These are phyloP conservation scores for Lepidocyrtoides sp. DNA, from an alignment of 2,888 invertebrate species.

Conservation along the genomic window DNA sequence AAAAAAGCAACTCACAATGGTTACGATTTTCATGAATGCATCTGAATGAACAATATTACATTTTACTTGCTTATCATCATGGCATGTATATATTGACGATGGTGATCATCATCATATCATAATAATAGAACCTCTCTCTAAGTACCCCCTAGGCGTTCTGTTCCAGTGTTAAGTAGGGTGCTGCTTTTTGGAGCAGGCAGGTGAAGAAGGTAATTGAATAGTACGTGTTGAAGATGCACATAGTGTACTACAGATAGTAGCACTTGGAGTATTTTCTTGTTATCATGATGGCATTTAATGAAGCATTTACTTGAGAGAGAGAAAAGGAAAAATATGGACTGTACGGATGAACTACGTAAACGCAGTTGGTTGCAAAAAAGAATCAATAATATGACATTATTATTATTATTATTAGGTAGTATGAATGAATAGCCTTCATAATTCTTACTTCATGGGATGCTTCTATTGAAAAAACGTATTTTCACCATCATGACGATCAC, in stretches of 20 bases:
- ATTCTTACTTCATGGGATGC: constrained; percentile 9
- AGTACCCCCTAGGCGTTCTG: background rate
- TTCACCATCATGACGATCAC: constrained; percentile 10
- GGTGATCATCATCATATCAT: background rate
- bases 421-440: constrained; percentile 44
- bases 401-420: too few relatives aligned
- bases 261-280: background rate
- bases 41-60: too few relatives aligned
- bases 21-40: too few relatives aligned
- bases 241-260: background rate
- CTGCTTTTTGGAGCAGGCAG: background rate
- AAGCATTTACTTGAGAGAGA: constrained; percentile 1
- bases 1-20: background rate
- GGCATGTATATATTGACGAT: background rate
- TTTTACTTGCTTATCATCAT: background rate
- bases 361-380: background rate
- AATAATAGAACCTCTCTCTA: background rate
- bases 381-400: constrained; percentile 19
- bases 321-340: background rate
- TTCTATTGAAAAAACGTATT: constrained; percentile 32
- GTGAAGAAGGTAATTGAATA: constrained; percentile 21
- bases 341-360: background rate
- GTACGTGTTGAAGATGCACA: background rate
- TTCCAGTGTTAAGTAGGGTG: background rate
- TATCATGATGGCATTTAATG: constrained; percentile 1